A percentile compares a stretch with the other conserved stretches of the same genome.
These are phyloP conservation scores for Nesometra sesokonis DNA, from an alignment of 35 echinoderm and acorn worm species.

Conservation along the genomic window DNA sequence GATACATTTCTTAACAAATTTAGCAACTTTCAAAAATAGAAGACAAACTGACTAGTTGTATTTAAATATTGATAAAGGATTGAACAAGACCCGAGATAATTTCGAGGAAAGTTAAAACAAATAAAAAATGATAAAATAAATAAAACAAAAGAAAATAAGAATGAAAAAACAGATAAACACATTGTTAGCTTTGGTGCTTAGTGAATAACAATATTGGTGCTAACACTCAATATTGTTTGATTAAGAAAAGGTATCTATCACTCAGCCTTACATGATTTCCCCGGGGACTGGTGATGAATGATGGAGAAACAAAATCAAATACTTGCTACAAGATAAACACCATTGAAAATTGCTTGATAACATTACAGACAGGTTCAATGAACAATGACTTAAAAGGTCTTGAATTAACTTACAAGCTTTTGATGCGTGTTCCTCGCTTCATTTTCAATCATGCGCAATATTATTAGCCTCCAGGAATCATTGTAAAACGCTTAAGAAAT, in stretches of 20 bases:
- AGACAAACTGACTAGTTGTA: no score
- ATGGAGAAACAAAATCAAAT: not conserved
- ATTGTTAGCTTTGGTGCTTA: no score
- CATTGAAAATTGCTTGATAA: not conserved
- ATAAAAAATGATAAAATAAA: no score
- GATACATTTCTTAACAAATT: no score
- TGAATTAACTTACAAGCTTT: not conserved
- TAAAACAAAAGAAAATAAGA: no score
- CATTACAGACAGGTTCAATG: not conserved
- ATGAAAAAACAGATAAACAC: no score
- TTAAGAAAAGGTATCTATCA: not conserved
- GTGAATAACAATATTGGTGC: no score
- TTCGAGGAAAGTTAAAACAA: no score
- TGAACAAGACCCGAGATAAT: no score
- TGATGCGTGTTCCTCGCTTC: not conserved
- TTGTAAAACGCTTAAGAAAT: no score
- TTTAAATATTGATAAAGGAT: no score
- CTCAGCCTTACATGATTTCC: not conserved
- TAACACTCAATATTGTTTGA: not conserved
- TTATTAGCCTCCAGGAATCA: not conserved
- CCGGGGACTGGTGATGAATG: not conserved
- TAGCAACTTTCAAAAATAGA: no score
- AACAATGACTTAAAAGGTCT: not conserved
- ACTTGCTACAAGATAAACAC: not conserved
- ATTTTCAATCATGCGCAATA: not conserved